Percentiles rank a stretch among this genome's conserved stretches.
Conservation (phyloP, 2,888 invertebrate genomes). For the Seladonia tumulorum region DNA sequence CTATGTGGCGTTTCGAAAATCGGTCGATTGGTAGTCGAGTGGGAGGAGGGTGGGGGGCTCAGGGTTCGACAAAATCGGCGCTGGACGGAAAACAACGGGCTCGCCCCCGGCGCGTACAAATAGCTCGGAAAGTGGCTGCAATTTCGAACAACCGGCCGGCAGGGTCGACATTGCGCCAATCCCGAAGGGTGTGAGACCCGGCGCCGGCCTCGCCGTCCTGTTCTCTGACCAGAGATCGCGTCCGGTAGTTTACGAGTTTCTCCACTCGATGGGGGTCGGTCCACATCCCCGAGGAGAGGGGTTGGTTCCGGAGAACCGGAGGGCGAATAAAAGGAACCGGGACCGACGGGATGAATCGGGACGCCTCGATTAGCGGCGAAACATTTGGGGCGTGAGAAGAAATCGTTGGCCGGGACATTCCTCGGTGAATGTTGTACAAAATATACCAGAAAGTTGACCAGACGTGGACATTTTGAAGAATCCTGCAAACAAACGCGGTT, state of each 20-base stretch:
- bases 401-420: not conserved
- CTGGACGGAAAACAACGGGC: constrained; percentile 53
- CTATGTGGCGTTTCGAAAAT: constrained; percentile 38
- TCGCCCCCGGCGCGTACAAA: constrained; percentile 53
- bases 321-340: not conserved
- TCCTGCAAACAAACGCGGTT: not conserved
- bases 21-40: not conserved
- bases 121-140: constrained; percentile 66
- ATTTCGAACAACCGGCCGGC: constrained; percentile 58
- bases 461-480: not conserved
- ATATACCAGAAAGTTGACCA: not conserved
- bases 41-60: not conserved
- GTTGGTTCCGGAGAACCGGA: constrained; percentile 7
- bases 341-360: constrained; percentile 11
- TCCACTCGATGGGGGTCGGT: constrained; percentile 18
- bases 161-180: constrained; percentile 23
- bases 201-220: constrained; percentile 39
- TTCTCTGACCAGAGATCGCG: constrained; percentile 65
- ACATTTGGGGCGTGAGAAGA: not conserved
- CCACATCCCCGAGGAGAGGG: not conserved
- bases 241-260: constrained; percentile 72
- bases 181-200: constrained; percentile 40
- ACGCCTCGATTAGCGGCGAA: constrained; percentile 24
- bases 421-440: not conserved
- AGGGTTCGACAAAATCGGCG: not conserved